Evolutionary conservation across 2,113 vertebrate species (phyloP), one percentile per base, ranked within the genome.

Genomic region (Cyprinodon variegatus): DNA sequence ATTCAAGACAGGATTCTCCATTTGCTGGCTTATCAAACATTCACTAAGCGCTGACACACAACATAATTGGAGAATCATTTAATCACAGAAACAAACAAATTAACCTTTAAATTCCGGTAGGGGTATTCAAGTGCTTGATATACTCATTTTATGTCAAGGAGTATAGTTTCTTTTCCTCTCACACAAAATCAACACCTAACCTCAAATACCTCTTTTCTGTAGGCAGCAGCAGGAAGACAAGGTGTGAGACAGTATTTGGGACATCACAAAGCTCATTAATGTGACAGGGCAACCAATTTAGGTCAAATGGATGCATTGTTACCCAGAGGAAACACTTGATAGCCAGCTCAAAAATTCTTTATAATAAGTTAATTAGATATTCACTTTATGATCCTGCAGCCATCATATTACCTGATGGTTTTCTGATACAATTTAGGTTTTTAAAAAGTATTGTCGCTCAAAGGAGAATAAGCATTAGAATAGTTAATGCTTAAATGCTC

Each of bases 301-400:
- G 92, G 90, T 94, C 93, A 93, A 91, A 90, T 87, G 88, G 87
- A 93, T 90, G 78, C 89, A 83, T 74, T 77, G 87, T 77, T 80
- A 90, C 90, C 91, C 82, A 3, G 45, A 93, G 91, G 84, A 92
- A 76, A 79, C 76, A 91, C 88, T 86, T 90, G 90, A 91, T 92
- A 88, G 87, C 87, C 86, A 86, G 89, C 81, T 82, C 83, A 78
- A 86, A 92, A 90, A 93, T 81, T 84, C 85, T 83, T 91, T 88
- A 91, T 90, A 92, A 91, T 93, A 89, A 81, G 86, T 93, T 91
- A 90, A 93, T 94, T 92, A 95, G 88, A 92, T 79, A 83, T 93
- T 89, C 82, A 87, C 83, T 90, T 87, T 88, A 85, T 88, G 86
- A 84, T 92, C 88, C 89, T 86, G 76, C 77, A 92, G 90, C 84